Percentiles rank a stretch among this genome's conserved stretches.
phyloP scores from a whole-genome alignment of 2,113 vertebrate genomes.

The Peromyscus californicus region DNA sequence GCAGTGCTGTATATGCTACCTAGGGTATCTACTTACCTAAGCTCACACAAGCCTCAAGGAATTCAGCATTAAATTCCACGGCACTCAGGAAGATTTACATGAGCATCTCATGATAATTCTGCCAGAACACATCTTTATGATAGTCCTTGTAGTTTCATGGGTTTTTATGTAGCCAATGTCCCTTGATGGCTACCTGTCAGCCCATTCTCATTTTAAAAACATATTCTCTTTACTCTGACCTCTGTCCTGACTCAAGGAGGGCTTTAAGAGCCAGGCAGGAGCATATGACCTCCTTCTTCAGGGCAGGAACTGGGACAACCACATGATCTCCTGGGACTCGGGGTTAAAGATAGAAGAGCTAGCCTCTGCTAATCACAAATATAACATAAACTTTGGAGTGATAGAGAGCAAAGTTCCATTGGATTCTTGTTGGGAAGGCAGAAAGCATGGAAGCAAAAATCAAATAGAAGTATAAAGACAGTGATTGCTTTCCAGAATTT shows the following conservation, averaged over 20 bases:
- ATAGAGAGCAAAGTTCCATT: background rate
- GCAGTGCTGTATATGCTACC: background rate
- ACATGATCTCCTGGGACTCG: background rate
- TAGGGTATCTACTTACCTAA: background rate
- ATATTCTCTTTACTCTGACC: fast-evolving
- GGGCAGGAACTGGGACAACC: background rate
- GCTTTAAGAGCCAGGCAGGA: background rate
- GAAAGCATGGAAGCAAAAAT: background rate
- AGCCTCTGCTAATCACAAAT: background rate
- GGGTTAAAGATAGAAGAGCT: background rate
- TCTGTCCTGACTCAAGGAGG: background rate
- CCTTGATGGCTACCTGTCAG: background rate
- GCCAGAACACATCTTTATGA: background rate
- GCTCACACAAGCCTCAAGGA: background rate
- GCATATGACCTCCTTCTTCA: background rate
- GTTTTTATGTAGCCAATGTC: background rate
- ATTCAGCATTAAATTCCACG: background rate
- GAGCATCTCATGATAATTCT: background rate
- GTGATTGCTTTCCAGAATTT: background rate
- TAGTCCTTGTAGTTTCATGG: background rate
- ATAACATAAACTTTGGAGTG: background rate
- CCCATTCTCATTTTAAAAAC: background rate
- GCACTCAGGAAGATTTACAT: background rate
- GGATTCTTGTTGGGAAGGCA: background rate
- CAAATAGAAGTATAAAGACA: background rate